Percentiles rank a stretch among this genome's conserved stretches.
phyloP scores from a whole-genome alignment of 2,888 invertebrate genomes.

The Salpingus planirostris region DNA sequence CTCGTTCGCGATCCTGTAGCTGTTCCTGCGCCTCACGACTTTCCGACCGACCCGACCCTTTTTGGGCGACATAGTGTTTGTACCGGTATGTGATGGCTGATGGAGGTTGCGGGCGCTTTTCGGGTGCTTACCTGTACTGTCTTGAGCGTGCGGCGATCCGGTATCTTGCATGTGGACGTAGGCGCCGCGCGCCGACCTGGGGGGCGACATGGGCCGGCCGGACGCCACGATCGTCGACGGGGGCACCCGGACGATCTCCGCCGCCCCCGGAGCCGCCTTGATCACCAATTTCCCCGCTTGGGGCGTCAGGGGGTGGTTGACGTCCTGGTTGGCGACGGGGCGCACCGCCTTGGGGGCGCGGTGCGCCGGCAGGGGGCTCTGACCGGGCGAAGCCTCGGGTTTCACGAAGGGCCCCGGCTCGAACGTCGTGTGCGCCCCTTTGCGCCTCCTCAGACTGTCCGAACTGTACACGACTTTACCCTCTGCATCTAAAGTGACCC shows the following conservation, averaged over 20 bases:
- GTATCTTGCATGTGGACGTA: conserved; percentile 65
- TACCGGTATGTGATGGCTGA: conserved; percentile 21
- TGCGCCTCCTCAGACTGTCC: conserved; percentile 70
- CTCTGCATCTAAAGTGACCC: conserved; percentile 75
- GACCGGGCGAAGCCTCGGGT: conserved; percentile 42
- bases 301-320: conserved; percentile 49
- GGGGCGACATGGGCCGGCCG: conserved; percentile 36
- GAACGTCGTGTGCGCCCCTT: conserved; percentile 76
- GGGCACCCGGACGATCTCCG: conserved; percentile 50
- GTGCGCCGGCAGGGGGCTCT: conserved; percentile 45
- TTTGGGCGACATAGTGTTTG: conserved; percentile 30
- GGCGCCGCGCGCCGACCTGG: conserved; percentile 48
- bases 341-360: conserved; percentile 40
- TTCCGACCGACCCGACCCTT: conserved; percentile 32
- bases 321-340: conserved; percentile 34
- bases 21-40: conserved; percentile 66
- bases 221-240: conserved; percentile 55
- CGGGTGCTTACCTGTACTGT: conserved; percentile 59
- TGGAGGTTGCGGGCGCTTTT: conserved; percentile 13
- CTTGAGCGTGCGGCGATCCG: conserved; percentile 50
- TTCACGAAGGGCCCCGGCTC: conserved; percentile 82
- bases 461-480: conserved; percentile 85
- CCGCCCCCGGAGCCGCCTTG: conserved; percentile 36
- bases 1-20: conserved; percentile 74
- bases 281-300: conserved; percentile 54